phyloP scores from a whole-genome alignment of 1,140 invertebrate genomes.

The Leptonema lineaticorne region DNA sequence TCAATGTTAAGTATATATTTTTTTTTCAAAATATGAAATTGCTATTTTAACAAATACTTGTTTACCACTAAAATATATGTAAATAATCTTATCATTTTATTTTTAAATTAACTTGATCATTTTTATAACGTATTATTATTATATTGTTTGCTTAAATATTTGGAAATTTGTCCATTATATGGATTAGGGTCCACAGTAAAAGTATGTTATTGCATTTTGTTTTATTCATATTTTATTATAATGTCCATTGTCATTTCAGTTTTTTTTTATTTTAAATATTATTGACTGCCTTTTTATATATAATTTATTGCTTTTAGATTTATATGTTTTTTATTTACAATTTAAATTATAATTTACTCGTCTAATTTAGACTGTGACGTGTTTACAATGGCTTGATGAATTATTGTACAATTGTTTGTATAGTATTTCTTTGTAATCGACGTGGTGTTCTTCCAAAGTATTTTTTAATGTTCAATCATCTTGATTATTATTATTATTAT shows the following conservation, averaged over 20 bases:
- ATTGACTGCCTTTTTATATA: conserved; percentile 1
- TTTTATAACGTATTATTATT: too few species aligned
- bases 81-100: too few species aligned
- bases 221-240: neutral
- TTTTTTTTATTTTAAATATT: neutral
- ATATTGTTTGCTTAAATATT: too few species aligned
- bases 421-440: conserved; percentile 13
- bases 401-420: conserved; percentile 20
- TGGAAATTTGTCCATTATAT: too few species aligned
- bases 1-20: too few species aligned
- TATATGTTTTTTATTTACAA: neutral
- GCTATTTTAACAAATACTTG: too few species aligned
- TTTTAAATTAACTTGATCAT: too few species aligned
- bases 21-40: too few species aligned
- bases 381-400: neutral
- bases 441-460: conserved; percentile 30
- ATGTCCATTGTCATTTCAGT: neutral
- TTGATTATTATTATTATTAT: conserved; percentile 27
- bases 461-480: conserved; percentile 31
- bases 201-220: too few species aligned
- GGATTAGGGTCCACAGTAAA: too few species aligned
- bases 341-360: neutral
- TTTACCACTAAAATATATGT: too few species aligned
- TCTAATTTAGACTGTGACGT: neutral
- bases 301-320: conserved; percentile 10